A percentile compares a stretch with the other conserved stretches of the same genome.
Evolutionary conservation across 2,797 vertebrate species (phyloP).

Genomic region (Gastrophryne carolinensis): DNA sequence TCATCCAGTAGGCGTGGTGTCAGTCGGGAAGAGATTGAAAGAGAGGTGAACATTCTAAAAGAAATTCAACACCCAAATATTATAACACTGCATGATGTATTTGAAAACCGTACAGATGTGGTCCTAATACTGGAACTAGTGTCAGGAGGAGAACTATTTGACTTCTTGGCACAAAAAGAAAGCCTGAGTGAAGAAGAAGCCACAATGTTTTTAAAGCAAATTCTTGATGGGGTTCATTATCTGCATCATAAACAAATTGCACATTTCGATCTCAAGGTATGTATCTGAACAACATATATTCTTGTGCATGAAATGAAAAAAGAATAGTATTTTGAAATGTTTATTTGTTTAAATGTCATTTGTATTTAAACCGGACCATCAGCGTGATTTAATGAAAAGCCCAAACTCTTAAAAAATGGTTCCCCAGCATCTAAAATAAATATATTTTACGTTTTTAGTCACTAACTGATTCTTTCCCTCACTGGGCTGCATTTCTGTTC

Average conservation of each 20-base stretch:
- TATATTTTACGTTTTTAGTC: no score
- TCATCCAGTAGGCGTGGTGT: conserved; percentile 93
- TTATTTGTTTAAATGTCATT: no score
- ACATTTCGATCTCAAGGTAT: conserved; percentile 96
- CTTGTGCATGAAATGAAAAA: no score
- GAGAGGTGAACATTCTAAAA: conserved; percentile 93
- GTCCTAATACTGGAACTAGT: conserved; percentile 97
- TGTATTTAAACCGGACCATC: no score
- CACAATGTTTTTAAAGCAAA: conserved; percentile 97
- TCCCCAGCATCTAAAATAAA: no score
- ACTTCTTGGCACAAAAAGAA: conserved; percentile 97
- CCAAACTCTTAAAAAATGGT: no score
- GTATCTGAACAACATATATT: conserved; percentile 27
- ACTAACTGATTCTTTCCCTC: no score
- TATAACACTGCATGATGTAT: conserved; percentile 96
- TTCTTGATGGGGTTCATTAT: conserved; percentile 93
- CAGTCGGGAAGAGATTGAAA: conserved; percentile 94
- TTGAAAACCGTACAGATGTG: conserved; percentile 96
- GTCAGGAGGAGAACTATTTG: conserved; percentile 93
- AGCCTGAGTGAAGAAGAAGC: conserved; percentile 95
- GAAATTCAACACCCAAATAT: conserved; percentile 98
- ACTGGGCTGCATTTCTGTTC: no score
- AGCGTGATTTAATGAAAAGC: no score
- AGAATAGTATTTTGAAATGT: no score
- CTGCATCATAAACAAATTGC: conserved; percentile 94